Base-by-base conservation (phyloP, 2,797 vertebrate genomes). In the Sebastes flavidus region DNA sequence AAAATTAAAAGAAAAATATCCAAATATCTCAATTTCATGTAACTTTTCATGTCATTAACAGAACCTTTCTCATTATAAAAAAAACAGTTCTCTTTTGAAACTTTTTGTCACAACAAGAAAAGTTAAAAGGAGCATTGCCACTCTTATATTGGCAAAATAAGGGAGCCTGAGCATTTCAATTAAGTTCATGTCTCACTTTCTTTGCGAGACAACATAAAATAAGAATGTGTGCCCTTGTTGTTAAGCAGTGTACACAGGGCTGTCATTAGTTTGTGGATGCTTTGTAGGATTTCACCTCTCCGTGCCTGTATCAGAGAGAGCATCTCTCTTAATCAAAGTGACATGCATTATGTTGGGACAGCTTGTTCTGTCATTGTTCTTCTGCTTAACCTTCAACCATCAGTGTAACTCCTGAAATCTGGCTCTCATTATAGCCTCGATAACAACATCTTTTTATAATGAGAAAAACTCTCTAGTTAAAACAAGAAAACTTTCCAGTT, bases 321-420 rank as follows among this genome's bases (percentile, higher is more conserved):
- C 60, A 11, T n/a, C 58, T 54, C 70, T 77, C 63, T 54, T 76
- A 56, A 86, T 88, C 82, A 84, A 84, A 86, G 75, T 70, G 36
- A 80, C 65, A 62, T 24, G 73, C 69, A 70, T 68, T 54, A 52
- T 32, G 63, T 78, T 32, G 42, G 76, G 60, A 83, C 63, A 60
- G 36, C 55, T 67, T 68, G 65, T 83, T 83, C 72, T 69, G 65
- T 77, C 66, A 8, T 58, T 74, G 67, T 83, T 79, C 76, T 75
- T n/a, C 71, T 79, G 65, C 80, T 78, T 82, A 80, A 84, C 80
- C 77, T 84, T 59, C 72, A 84, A 13, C 58, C 70, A 36, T 60
- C 55, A 59, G 59, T 20, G 42, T 59, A 20, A 36, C 69, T 76
- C 76, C 76, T 62, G 59, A 61, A 80, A 61, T 6, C 12, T 1